Base-by-base conservation (phyloP, 2,888 invertebrate species). In the Achlya flavicornis region DNA sequence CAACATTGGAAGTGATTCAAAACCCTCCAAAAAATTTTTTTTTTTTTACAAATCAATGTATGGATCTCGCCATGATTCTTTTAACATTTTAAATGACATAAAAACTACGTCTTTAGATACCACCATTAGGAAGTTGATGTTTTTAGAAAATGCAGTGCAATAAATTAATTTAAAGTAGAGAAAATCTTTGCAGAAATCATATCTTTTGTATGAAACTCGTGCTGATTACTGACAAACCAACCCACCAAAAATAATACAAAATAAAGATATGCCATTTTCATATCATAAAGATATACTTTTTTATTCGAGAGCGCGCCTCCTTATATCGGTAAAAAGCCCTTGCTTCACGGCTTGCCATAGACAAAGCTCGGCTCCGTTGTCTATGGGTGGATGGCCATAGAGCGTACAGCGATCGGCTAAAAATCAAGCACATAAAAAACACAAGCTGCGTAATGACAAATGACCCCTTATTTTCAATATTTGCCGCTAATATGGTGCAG, bases 371-470 rank as follows among this genome's bases (percentile, higher is more conserved):
- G 66, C 66, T 63, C 65, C 65, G 65, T 68, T 57, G 76, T 74
- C 74, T 76, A 78, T 71, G 74, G 70, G 66, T 60, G 61, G 58
- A 46, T 70, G 64, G 60, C 64, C 70, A 72, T 67, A 71, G 71
- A 69, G 74, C 63, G 61, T 61, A 58, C 65, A 64, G 66, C 71
- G 48, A 57, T 61, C 48, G 76, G 78, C 88, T 87, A 88, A 85
- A 88, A 87, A 84, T 74, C 74, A 87, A 89, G 83, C 84, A 88
- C 80, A 88, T 73, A 53, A 84, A 79, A 80, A 80, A 86, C 84
- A 87, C 83, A 83, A 88, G 88, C 86, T 86, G 82, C 87, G 87
- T 87, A 88, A 67, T 85, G 85, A 79, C 74, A 73, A 65, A 58
- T 61, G 14, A 7, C n/a, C 46, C n/a, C 6, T 14, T 43, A 43